Evolutionary conservation across 2,797 vertebrate species (phyloP).

Genomic region (Pteropus rufus): DNA sequence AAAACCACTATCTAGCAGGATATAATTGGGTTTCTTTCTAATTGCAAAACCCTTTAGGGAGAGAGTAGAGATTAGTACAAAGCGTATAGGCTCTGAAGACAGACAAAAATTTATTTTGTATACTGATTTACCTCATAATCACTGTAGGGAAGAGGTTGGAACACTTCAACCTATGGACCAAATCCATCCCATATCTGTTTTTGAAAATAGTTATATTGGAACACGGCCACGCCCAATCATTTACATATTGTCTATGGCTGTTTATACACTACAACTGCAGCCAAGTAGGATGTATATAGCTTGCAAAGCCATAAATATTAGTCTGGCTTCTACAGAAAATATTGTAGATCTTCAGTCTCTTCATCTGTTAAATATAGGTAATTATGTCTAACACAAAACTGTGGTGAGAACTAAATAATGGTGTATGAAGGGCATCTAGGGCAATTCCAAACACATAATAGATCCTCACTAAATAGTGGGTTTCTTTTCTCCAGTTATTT

Average conservation of each 20-base stretch:
- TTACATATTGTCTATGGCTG: fast-evolving
- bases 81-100: not conserved
- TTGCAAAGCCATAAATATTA: not conserved
- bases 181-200: not conserved
- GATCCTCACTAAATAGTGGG: not conserved
- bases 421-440: not conserved
- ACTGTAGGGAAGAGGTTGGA: not conserved
- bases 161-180: not conserved
- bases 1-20: not conserved
- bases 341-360: not conserved
- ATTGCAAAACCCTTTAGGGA: not conserved
- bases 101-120: not conserved
- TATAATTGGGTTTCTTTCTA: not conserved
- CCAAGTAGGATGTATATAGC: fast-evolving
- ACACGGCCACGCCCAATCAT: not conserved
- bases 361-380: not conserved
- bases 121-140: not conserved
- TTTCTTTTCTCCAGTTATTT: not conserved
- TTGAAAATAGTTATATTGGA: not conserved
- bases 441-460: not conserved
- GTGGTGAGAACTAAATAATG: not conserved
- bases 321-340: not conserved
- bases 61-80: not conserved
- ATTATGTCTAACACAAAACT: not conserved
- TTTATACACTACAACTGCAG: fast-evolving